These are phyloP conservation scores for Phrynosoma blainvillii DNA, from an alignment of 2,113 vertebrate genomes.

Conservation along the genomic window DNA sequence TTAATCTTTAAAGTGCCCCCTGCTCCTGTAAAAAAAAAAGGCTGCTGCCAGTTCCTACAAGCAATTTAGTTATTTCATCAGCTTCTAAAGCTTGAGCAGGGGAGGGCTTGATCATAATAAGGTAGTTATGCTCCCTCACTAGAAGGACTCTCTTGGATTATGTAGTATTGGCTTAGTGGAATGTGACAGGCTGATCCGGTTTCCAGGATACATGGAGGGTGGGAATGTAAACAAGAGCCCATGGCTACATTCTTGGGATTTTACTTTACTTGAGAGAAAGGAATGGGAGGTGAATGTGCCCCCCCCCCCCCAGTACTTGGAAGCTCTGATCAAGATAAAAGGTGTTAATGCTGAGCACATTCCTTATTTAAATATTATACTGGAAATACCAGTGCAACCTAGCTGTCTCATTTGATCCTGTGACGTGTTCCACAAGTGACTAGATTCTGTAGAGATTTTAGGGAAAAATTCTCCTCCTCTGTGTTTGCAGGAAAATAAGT, in stretches of 20 bases:
- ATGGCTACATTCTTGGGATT: constrained; percentile 80
- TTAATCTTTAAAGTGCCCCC: background rate
- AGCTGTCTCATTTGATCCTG: background rate
- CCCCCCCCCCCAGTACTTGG: constrained; percentile 59
- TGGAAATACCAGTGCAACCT: background rate
- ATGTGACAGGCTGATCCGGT: constrained; percentile 71
- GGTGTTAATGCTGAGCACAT: constrained; percentile 52
- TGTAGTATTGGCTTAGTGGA: constrained; percentile 59
- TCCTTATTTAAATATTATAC: constrained; percentile 4
- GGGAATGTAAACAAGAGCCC: constrained; percentile 72
- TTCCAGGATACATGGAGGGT: constrained; percentile 70
- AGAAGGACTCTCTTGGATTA: constrained; percentile 26
- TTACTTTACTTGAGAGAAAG: constrained; percentile 53
- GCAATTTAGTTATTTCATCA: background rate
- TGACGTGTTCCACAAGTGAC: background rate
- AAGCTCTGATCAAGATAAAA: constrained; percentile 63
- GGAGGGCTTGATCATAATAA: background rate
- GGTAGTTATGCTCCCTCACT: background rate
- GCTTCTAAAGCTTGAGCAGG: background rate
- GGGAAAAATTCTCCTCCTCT: background rate
- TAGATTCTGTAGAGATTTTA: background rate
- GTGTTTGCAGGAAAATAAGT: background rate
- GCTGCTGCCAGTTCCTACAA: background rate
- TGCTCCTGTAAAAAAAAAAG: background rate
- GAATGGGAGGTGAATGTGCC: constrained; percentile 72